Evolutionary conservation across 2,888 invertebrate species (phyloP), one percentile per base, ranked within the genome.

Genomic region (Lamellibrachia satsuma): DNA sequence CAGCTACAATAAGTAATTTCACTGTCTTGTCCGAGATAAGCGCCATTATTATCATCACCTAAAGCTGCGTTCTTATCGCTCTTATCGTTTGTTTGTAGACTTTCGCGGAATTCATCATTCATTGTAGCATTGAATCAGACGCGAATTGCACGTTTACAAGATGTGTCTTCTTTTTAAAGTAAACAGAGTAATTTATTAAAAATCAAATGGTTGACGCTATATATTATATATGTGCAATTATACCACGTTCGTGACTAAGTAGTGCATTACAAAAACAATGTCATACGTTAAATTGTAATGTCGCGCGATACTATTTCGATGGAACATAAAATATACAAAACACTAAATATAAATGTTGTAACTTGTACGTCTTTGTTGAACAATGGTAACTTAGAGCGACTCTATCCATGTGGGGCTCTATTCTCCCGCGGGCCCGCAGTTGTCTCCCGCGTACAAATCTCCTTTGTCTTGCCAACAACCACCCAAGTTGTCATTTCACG

Each of bases 401-500:
- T 60, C 9, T 22, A 55, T 60, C 15, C 11, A 60, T 22, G 75
- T 75, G 22, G 75, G 15, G 22, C 75, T 15, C 75, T 75, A 22
- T 75, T 11, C 15, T 75, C 2, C 15, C 75, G 75, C 22, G 22
- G 22, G 22, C 15, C 2, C 6, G 75, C 22, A 6, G n/a, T 22
- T 22, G 75, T 75, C 75, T 75, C 75, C 75, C 22, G 75, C 75
- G 75, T 75, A 75, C 75, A 22, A 75, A n/a, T 75, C 22, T 75
- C 75, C 22, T n/a, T 75, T 75, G 75, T 75, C 75, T 15, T 75
- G 75, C 22, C 75, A 75, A 75, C 75, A 75, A 75, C 75, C 75
- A 75, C 75, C 75, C 75, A 75, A 75, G 75, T 75, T 75, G 75
- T 75, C 75, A 75, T 75, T 75, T 75, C 75, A 75, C 75, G 75